Base-by-base conservation (phyloP, 2,797 vertebrate genomes). In the Fratercula arctica region DNA sequence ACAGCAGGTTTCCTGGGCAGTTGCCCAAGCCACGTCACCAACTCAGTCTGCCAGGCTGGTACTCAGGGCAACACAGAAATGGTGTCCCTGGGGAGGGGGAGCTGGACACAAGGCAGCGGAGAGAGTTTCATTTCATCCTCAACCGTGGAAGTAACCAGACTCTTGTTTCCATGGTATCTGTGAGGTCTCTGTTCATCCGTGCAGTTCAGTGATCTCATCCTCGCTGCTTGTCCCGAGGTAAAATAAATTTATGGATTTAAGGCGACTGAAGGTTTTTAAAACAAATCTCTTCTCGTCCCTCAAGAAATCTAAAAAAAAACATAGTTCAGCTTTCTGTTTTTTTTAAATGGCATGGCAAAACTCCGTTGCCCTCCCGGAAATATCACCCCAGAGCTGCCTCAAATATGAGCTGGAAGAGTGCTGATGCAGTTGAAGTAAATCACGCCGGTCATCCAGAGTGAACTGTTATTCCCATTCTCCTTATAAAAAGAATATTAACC, bases 401-500 rank as follows among this genome's bases (percentile, higher is more conserved):
- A 3, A 48, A 68, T 69, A 59, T 33, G 81, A 93, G 45, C 91
- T 94, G 68, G 19, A 88, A 80, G 85, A 93, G 50, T 66, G 84
- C 81, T 95, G 88, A 87, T 87, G 82, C 46, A 90, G 72, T 85
- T 43, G 46, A 88, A 90, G 88, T 90, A 95, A 94, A 96, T 93
- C 82, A 95, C 7, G 1, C 37, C 1, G 2, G 74, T 91, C 85
- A 83, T 94, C 66, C 90, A 86, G 48, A 94, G 72, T 59, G 89
- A 88, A 83, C 79, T 78, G 54, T 53, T 89, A 96, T 94, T 95
- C 88, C 95, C 84, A 84, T 92, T 95, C 85, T 93, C 57, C 93
- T 84, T 96, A 82, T 93, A 91, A 96, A 96, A 95, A 93, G 54
- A 92, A 89, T 95, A 90, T 94, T 95, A 95, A 84, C 69, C 50